Percentiles rank a stretch among this genome's conserved stretches.
These are phyloP conservation scores for Aphaenogaster rudis DNA, from an alignment of 1,140 invertebrate species.

Conservation along the genomic window DNA sequence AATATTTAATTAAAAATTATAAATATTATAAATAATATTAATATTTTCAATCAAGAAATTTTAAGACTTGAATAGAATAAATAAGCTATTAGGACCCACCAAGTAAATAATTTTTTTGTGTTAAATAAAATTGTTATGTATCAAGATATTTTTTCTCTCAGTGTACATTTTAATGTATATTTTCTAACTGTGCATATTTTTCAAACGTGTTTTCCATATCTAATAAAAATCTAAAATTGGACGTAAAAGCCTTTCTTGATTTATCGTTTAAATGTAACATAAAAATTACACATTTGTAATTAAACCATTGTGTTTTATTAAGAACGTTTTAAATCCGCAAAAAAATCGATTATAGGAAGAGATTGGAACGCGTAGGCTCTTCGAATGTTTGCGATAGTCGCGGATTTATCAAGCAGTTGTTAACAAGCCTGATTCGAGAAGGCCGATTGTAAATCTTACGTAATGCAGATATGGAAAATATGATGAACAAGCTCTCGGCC, in stretches of 20 bases:
- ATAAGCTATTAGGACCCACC: too few relatives aligned
- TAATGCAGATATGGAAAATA: slow-evolving; percentile 35
- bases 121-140: too few relatives aligned
- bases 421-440: not conserved
- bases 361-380: not conserved
- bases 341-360: not conserved
- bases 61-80: too few relatives aligned
- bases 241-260: not conserved
- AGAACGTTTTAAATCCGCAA: not conserved
- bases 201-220: too few relatives aligned
- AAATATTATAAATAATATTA: too few relatives aligned
- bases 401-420: not conserved
- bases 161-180: not conserved
- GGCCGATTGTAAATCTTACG: slow-evolving; percentile 18
- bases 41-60: too few relatives aligned
- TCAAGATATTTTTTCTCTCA: too few relatives aligned
- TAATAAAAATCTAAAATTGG: not conserved
- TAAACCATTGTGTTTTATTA: not conserved
- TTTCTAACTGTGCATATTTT: not conserved
- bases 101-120: too few relatives aligned
- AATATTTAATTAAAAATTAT: too few relatives aligned
- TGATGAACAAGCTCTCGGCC: slow-evolving; percentile 11
- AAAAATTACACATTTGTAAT: not conserved
- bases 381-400: not conserved
- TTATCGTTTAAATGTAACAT: not conserved